phyloP scores from a whole-genome alignment of 2,113 vertebrate genomes.

The Corythoichthys intestinalis region DNA sequence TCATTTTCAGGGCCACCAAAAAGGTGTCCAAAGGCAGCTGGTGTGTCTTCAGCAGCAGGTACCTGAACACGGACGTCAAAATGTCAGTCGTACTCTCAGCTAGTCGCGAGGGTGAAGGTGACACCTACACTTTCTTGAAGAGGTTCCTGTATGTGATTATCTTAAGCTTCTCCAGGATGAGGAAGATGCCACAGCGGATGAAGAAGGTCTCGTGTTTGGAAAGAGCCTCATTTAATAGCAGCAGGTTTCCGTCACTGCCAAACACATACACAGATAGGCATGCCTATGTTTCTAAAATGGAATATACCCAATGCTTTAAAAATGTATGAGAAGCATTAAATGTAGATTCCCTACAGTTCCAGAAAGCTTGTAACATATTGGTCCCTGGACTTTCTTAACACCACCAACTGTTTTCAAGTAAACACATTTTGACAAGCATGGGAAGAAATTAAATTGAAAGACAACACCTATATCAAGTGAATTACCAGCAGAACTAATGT shows the following conservation, averaged over 20 bases:
- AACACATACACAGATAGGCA: constrained; percentile 7
- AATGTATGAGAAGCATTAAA: neutral
- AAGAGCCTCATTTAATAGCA: constrained; percentile 87
- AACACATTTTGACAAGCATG: too few relatives aligned
- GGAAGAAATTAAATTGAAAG: too few relatives aligned
- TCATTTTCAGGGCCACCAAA: constrained; percentile 85
- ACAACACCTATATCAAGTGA: too few relatives aligned
- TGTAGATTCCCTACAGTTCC: too few relatives aligned
- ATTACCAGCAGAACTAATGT: too few relatives aligned
- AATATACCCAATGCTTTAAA: neutral
- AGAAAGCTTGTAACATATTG: too few relatives aligned
- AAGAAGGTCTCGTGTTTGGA: constrained; percentile 93
- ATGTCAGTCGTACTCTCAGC: neutral
- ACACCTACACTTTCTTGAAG: constrained; percentile 97
- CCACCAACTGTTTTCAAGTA: too few relatives aligned
- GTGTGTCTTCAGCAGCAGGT: constrained; percentile 86
- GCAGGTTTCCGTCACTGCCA: constrained; percentile 89
- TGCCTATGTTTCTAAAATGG: neutral
- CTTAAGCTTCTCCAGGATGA: constrained; percentile 97
- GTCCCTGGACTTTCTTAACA: too few relatives aligned
- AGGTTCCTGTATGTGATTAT: constrained; percentile 97
- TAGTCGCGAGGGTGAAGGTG: neutral
- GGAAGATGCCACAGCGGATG: constrained; percentile 96
- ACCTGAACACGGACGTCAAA: constrained; percentile 64
- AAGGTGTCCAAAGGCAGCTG: constrained; percentile 92